Evolutionary conservation across 1,140 invertebrate genomes (phyloP).

Genomic region (Danaus melanippus): DNA sequence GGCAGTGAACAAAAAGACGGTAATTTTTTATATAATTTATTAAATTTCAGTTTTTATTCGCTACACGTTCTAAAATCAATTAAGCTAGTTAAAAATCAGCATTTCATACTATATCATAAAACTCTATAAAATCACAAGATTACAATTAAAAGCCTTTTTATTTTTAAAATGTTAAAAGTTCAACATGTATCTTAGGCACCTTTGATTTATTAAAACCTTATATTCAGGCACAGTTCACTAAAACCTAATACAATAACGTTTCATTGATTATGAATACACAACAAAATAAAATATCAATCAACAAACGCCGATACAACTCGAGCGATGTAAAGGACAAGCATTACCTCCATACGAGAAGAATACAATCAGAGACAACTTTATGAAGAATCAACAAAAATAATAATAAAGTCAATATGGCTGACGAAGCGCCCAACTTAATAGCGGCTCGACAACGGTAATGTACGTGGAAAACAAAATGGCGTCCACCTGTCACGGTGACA

Average conservation of each 20-base stretch:
- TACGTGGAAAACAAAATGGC: constrained; percentile 4
- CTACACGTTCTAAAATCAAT: constrained; percentile 30
- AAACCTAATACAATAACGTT: background rate
- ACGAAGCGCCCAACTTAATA: constrained; percentile 60
- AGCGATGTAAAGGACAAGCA: constrained; percentile 8
- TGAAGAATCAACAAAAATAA: constrained; percentile 24
- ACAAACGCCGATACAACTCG: background rate
- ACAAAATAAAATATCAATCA: background rate
- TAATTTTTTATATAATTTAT: constrained; percentile 24
- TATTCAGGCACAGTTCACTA: constrained; percentile 22
- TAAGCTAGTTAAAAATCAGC: constrained; percentile 32
- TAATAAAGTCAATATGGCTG: constrained; percentile 21
- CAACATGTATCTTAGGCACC: constrained; percentile 29
- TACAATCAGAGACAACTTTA: constrained; percentile 3
- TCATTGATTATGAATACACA: too few species aligned
- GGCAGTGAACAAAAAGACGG: too few species aligned
- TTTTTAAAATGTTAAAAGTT: constrained; percentile 32
- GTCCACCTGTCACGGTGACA: constrained; percentile 4
- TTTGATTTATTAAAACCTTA: constrained; percentile 26
- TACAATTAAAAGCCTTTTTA: constrained; percentile 25
- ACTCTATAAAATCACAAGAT: constrained; percentile 28
- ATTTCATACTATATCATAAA: constrained; percentile 24
- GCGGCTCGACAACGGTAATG: constrained; percentile 38
- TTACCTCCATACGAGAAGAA: constrained; percentile 5
- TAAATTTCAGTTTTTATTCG: constrained; percentile 20